phyloP scores from a whole-genome alignment of 2,113 vertebrate genomes.

The Ellobius talpinus region DNA sequence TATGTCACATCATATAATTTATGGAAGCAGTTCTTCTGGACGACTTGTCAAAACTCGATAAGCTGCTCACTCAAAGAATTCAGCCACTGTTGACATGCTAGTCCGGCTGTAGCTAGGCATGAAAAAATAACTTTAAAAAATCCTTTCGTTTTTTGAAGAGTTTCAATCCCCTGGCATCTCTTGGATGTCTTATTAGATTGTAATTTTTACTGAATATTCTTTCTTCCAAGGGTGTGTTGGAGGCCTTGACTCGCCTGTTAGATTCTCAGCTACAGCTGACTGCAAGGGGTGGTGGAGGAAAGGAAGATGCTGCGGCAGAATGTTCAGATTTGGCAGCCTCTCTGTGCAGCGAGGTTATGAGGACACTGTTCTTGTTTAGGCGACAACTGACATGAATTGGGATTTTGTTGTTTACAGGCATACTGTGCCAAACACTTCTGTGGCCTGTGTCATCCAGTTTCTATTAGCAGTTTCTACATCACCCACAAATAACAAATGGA shows the following conservation, averaged over 20 bases:
- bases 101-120: background rate
- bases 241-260: background rate
- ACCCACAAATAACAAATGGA: background rate
- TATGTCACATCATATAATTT: slow-evolving; percentile 29
- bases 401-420: background rate
- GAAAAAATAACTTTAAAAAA: slow-evolving; percentile 1
- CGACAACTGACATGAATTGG: background rate
- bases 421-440: background rate
- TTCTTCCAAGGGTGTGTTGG: background rate
- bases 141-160: slow-evolving; percentile 24
- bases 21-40: background rate
- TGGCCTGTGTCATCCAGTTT: background rate
- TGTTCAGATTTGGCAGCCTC: background rate
- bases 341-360: background rate
- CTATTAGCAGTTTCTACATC: background rate
- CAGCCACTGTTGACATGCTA: background rate
- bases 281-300: background rate
- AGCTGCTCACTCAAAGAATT: background rate
- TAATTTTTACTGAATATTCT: background rate
- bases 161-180: background rate
- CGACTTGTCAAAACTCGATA: slow-evolving; percentile 67
- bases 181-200: slow-evolving; percentile 35
- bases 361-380: background rate
- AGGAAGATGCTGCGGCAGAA: background rate
- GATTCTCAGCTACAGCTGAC: background rate